phyloP scores from a whole-genome alignment of 2,888 invertebrate genomes.

The Hirtodrosophila histrioides region DNA sequence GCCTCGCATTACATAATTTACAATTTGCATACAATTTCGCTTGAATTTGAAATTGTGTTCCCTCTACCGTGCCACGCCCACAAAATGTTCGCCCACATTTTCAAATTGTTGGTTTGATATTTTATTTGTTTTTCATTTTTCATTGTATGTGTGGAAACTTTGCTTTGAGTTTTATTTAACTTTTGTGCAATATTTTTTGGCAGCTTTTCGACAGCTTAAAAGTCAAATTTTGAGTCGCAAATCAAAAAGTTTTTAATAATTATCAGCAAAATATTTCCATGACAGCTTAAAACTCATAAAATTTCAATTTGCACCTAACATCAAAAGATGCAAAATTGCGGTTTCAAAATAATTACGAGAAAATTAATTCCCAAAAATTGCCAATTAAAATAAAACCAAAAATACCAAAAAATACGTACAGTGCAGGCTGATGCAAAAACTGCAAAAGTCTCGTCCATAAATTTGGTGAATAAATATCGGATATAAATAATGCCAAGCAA shows the following conservation, averaged over 20 bases:
- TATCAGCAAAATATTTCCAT: slow-evolving; percentile 15
- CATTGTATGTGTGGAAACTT: slow-evolving; percentile 27
- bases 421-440: slow-evolving; percentile 7
- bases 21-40: slow-evolving; percentile 69
- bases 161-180: slow-evolving; percentile 26
- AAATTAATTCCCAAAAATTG: slow-evolving; percentile 26
- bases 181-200: slow-evolving; percentile 33
- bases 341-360: slow-evolving; percentile 5
- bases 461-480: slow-evolving; percentile 10
- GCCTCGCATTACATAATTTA: slow-evolving; percentile 57
- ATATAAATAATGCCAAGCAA: slow-evolving; percentile 36
- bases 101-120: slow-evolving; percentile 11
- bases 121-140: slow-evolving; percentile 39
- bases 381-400: slow-evolving; percentile 21
- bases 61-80: slow-evolving; percentile 23
- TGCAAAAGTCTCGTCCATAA: slow-evolving; percentile 14
- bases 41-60: slow-evolving; percentile 41
- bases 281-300: slow-evolving; percentile 19
- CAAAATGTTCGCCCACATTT: not conserved
- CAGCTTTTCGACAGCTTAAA: slow-evolving; percentile 36
- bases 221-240: slow-evolving; percentile 2
- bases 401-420: slow-evolving; percentile 11
- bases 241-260: slow-evolving; percentile 38
- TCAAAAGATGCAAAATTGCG: not conserved
- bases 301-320: slow-evolving; percentile 6